A percentile compares a stretch with the other conserved stretches of the same genome.
Evolutionary conservation across 2,797 vertebrate species (phyloP).

Genomic region (Gambelia wislizenii): DNA sequence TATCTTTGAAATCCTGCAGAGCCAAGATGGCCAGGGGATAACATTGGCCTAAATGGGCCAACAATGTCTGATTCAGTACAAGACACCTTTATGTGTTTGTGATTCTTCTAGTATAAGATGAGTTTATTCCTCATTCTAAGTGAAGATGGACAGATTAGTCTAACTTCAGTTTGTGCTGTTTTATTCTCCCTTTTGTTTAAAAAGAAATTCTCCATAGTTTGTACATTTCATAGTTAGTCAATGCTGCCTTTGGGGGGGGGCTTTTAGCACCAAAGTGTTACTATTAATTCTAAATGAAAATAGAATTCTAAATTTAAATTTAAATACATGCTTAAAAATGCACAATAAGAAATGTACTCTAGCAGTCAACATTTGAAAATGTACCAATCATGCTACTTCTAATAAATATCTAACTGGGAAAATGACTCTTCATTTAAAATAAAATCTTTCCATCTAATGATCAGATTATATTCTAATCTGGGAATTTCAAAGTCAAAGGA

Average conservation of each 20-base stretch:
- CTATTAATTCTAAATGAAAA: background rate
- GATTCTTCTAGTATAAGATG: background rate
- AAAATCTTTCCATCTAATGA: slow-evolving; percentile 29
- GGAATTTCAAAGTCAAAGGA: slow-evolving; percentile 53
- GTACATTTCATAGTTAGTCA: background rate
- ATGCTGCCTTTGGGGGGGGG: background rate
- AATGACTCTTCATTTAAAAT: slow-evolving; percentile 19
- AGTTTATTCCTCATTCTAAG: background rate
- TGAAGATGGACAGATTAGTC: background rate
- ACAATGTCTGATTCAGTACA: no score
- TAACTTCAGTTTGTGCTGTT: background rate
- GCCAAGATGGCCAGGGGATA: no score
- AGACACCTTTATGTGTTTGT: no score
- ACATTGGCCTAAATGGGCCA: no score
- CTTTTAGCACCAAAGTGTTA: background rate
- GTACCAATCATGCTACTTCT: slow-evolving; percentile 4
- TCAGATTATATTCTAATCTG: slow-evolving; percentile 34
- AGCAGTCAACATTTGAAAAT: slow-evolving; percentile 33
- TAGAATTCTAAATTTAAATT: accelerated
- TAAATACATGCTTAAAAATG: background rate
- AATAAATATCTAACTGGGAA: slow-evolving; percentile 15
- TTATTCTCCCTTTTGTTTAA: background rate
- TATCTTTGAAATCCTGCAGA: no score
- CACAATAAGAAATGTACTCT: background rate
- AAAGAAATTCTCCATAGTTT: background rate